Percentiles rank a stretch among this genome's conserved stretches.
These are phyloP conservation scores for Pan paniscus DNA, from an alignment of 2,113 vertebrate genomes.

Conservation along the genomic window DNA sequence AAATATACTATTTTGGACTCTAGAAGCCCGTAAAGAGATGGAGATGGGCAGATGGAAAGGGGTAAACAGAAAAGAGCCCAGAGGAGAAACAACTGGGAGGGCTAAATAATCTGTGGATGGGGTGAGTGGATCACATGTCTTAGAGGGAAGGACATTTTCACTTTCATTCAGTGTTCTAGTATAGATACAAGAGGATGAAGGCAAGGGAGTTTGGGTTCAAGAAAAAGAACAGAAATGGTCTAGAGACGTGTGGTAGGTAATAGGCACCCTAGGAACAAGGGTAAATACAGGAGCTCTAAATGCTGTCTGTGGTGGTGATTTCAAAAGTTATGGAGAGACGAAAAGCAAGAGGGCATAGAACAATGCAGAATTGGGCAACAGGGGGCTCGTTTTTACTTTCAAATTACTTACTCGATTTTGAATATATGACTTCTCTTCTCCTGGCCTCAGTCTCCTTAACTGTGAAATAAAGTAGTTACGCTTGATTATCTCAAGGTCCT, in stretches of 20 bases:
- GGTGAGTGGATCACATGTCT: accelerated
- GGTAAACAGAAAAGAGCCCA: neutral
- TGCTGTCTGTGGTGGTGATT: no score
- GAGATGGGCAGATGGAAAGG: neutral
- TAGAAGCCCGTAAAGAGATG: no score
- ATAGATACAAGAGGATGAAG: neutral
- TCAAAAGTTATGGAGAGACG: neutral
- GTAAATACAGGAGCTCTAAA: neutral
- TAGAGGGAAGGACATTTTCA: neutral
- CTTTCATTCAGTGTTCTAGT: neutral
- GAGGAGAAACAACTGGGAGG: neutral
- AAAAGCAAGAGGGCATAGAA: neutral
- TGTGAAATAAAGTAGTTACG: neutral
- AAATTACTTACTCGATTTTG: neutral
- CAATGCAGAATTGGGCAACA: accelerated
- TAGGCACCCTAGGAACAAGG: neutral
- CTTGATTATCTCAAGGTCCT: neutral
- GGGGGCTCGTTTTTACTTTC: neutral
- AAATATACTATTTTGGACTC: neutral
- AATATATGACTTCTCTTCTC: neutral
- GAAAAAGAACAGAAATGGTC: neutral
- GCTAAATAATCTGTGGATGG: neutral
- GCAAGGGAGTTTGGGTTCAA: neutral
- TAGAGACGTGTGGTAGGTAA: neutral
- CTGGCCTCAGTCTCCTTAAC: neutral